A percentile compares a stretch with the other conserved stretches of the same genome.
These are phyloP conservation scores for Pristiophorus japonicus DNA, from an alignment of 2,113 vertebrate genomes.

Conservation along the genomic window DNA sequence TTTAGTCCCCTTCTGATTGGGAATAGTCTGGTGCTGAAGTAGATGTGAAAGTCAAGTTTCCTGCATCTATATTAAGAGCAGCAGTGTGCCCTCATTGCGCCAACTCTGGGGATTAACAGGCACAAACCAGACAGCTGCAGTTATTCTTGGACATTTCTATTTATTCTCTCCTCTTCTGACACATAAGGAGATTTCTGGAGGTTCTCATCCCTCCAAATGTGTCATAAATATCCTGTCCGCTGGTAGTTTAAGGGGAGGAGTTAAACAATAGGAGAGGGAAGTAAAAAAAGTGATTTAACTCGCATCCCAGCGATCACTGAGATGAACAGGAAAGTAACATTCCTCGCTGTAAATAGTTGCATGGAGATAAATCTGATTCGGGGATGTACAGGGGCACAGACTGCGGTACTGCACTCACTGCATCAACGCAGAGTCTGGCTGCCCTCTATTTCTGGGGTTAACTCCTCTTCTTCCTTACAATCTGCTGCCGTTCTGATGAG, in stretches of 20 bases:
- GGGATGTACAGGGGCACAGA: not conserved
- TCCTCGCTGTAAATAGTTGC: not conserved
- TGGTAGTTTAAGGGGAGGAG: not conserved
- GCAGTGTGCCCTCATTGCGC: not conserved
- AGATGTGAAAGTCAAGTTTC: not conserved
- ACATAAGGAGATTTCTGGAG: not conserved
- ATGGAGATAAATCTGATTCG: not conserved
- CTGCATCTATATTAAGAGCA: not conserved
- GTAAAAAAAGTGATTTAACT: not conserved
- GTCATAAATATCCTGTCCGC: not conserved
- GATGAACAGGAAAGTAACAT: not conserved
- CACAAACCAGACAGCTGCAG: not conserved
- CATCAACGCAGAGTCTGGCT: not conserved
- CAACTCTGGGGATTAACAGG: not conserved
- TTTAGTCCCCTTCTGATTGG: not conserved
- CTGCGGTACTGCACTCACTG: not conserved
- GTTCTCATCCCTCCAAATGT: not conserved
- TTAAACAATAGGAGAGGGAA: not conserved
- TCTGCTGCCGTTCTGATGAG: not conserved
- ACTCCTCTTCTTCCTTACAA: not conserved
- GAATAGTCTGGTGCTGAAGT: not conserved
- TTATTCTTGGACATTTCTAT: conserved; percentile 2
- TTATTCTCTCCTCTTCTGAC: not conserved
- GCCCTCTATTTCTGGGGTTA: not conserved
- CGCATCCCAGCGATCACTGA: too few species aligned